Conservation (phyloP, 2,113 vertebrate genomes). For the Cavia aperea region DNA sequence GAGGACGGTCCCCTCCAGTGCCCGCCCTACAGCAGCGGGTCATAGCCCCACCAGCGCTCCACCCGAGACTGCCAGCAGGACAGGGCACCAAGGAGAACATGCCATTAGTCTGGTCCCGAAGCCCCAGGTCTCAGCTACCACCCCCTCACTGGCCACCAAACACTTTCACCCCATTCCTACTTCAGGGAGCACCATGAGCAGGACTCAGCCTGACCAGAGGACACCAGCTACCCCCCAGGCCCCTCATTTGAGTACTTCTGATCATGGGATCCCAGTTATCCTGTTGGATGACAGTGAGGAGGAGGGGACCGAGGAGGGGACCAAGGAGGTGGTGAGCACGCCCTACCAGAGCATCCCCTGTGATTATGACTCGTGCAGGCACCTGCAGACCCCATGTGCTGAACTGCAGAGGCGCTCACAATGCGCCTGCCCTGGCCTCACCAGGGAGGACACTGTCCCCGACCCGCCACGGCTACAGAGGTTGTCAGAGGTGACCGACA, state of each 20-base stretch:
- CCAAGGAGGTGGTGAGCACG: not conserved
- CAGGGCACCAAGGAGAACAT: not conserved
- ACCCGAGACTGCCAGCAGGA: not conserved
- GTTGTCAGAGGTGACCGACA: slow-evolving; percentile 74
- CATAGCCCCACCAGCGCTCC: not conserved
- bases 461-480: slow-evolving; percentile 71
- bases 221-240: not conserved
- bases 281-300: slow-evolving; percentile 55
- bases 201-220: not conserved
- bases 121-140: not conserved
- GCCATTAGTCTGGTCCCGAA: not conserved
- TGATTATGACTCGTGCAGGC: slow-evolving; percentile 79
- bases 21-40: not conserved
- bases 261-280: not conserved
- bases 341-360: slow-evolving; percentile 55
- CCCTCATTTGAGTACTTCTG: accelerated
- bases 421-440: slow-evolving; percentile 77
- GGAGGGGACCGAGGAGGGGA: accelerated
- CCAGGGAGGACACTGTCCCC: slow-evolving; percentile 69
- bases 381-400: slow-evolving; percentile 78
- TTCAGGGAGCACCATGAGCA: accelerated
- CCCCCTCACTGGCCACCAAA: not conserved
- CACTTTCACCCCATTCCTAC: not conserved
- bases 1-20: accelerated
- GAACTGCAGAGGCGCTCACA: slow-evolving; percentile 71